phyloP scores from a whole-genome alignment of 2,113 vertebrate species.

The Channa argus region DNA sequence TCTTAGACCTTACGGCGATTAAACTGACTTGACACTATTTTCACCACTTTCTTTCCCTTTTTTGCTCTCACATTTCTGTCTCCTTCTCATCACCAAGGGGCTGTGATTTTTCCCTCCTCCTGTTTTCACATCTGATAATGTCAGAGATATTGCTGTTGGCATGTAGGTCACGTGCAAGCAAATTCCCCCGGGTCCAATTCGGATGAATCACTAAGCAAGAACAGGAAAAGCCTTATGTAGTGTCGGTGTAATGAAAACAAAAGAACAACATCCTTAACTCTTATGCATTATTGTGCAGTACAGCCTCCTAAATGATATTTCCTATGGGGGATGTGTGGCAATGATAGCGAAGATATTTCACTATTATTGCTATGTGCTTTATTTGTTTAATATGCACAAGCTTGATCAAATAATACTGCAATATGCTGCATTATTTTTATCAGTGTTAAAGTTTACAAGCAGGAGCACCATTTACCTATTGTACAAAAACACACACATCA shows the following conservation, averaged over 20 bases:
- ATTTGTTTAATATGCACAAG: background rate
- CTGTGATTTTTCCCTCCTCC: constrained; percentile 19
- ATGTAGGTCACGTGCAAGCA: constrained; percentile 8
- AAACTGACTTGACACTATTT: constrained; percentile 32
- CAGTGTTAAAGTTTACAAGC: background rate
- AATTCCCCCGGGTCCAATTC: constrained; percentile 1
- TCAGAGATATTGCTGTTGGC: constrained; percentile 51
- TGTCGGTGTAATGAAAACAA: constrained; percentile 17
- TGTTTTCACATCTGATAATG: constrained; percentile 45
- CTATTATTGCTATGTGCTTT: background rate
- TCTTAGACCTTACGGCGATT: constrained; percentile 18
- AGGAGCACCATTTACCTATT: too few species aligned
- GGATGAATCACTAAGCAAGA: constrained; percentile 25
- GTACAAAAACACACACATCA: too few species aligned
- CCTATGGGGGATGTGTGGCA: constrained; percentile 3
- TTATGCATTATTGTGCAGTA: background rate
- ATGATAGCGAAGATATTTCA: background rate
- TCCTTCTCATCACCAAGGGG: constrained; percentile 11
- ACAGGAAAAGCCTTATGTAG: background rate
- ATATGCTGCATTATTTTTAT: background rate
- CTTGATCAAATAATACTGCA: background rate
- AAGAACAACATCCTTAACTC: constrained; percentile 29
- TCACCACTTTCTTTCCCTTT: background rate
- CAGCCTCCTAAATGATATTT: constrained; percentile 15
- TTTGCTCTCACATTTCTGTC: background rate